Evolutionary conservation across 2,797 vertebrate species (phyloP), one percentile per base, ranked within the genome.

Genomic region (Pseudochaenichthys georgianus): DNA sequence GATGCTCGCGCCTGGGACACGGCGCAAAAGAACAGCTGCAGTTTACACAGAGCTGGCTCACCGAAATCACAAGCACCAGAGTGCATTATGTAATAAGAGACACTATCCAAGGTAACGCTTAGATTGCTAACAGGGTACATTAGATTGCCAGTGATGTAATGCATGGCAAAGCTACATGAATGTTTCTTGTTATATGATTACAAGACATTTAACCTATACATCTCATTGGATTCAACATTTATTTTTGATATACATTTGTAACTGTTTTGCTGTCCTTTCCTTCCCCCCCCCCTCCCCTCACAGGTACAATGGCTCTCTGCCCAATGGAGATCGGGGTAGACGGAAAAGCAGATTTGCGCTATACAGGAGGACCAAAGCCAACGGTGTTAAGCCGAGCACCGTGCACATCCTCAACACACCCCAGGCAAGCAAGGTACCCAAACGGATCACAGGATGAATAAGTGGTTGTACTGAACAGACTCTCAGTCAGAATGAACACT

Each of bases 271-370:
- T 82, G 66, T 80, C 68, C 68, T 78, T 63, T 16, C 50, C 75
- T 67, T 4, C 34, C 34, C 1, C 34, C 7, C 59, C 4, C 75
- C 41, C 62, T 21, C n/a, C 46, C 47, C 0, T 87, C 80, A 68
- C 92, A 99, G 98, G 93, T 99, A 99, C 92, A 99, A 99, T 95
- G 98, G 98, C 93, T 97, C 96, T 73, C 96, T 99, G 81, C 98
- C 98, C 65, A 99, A 95, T 2, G 98, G 98, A 84, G 98, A 99
- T 93, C 92, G 97, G 75, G 98, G 97, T 41, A 95, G 98, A 82
- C 95, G 97, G 94, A 99, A 98, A 97, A 99, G 98, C 95, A 96
- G 98, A 89, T 99, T 99, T 92, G 96, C 98, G 64, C 96, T 99
- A 48, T 97, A 96, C 82, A 99, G 96, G 82, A 93, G 97, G 89